Base-by-base conservation (phyloP, 2,113 vertebrate genomes). In the Prolemur simus region DNA sequence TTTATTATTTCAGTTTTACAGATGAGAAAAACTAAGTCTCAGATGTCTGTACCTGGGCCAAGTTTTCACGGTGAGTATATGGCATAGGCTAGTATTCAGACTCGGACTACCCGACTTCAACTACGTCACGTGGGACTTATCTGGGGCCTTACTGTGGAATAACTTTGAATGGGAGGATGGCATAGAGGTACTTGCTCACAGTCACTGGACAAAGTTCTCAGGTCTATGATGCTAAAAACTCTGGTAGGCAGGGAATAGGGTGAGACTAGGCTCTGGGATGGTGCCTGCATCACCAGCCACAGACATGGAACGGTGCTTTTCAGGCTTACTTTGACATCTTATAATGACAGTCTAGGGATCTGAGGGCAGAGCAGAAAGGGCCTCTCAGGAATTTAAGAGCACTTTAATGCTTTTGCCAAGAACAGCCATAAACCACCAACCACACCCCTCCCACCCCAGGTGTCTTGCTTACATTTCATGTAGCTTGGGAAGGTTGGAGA, bases 381-480 rank as follows among this genome's bases (percentile, higher is more conserved):
- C 0, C 29, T 83, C n/a, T 42, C 25, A 82, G 45, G 21, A 91
- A 90, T 71, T 32, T 6, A 34, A 87, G 69, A 54, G 66, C 96
- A 77, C 37, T 77, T 97, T 81, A 94, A 87, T 66, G 95, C 80
- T 71, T 42, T 88, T 81, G 29, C 25, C 86, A 83, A 89, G 89
- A 91, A 47, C 0, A 39, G 56, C 94, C 58, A 52, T 15, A 17
- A 87, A 32, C 49, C 58, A 58, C 27, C 37, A 45, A 29, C 9
- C 54, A 47, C 17, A 47, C 17, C 11, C 63, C 63, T 64, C 13
- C 32, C 32, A 8, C 20, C n/a, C 45, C 4, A 45, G 42, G 4
- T 13, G 37, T 95, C 93, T 96, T 98, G 98, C 99, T 99, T 98
- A 99, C 99, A 99, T 99, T 99, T 99, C 99, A 91, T 98, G 98